Evolutionary conservation across 2,113 vertebrate genomes (phyloP).

Genomic region (Tiliqua scincoides): DNA sequence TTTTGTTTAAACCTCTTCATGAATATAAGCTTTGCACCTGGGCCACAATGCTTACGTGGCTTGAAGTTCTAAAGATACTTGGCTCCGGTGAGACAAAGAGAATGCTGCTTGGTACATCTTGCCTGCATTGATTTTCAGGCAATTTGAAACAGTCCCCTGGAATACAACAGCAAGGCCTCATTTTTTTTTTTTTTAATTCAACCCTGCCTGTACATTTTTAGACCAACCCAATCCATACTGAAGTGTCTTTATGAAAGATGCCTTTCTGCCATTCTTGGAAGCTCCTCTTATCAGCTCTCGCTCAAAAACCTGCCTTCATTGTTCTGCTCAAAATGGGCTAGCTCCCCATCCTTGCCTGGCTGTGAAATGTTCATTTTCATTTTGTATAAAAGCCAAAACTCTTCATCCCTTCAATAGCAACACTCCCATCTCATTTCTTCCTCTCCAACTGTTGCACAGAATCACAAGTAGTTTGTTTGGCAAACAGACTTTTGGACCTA

Average conservation of each 20-base stretch:
- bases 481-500: background rate
- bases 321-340: background rate
- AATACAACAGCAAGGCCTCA: background rate
- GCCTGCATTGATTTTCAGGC: background rate
- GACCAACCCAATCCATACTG: background rate
- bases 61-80: background rate
- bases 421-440: background rate
- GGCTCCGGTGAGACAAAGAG: background rate
- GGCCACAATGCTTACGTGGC: too few species aligned
- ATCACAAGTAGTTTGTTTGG: background rate
- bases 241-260: slow-evolving; percentile 18
- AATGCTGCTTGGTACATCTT: background rate
- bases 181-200: background rate
- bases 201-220: background rate
- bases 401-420: slow-evolving; percentile 2
- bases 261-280: background rate
- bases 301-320: slow-evolving; percentile 3
- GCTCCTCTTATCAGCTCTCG: slow-evolving; percentile 9
- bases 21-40: background rate
- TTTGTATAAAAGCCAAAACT: slow-evolving; percentile 8
- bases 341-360: background rate
- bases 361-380: background rate
- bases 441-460: background rate
- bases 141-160: background rate
- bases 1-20: background rate